Evolutionary conservation across 37 sponge, comb jelly and placozoan genomes (phyloP), one percentile per base, ranked within the genome.

Genomic region (Hexactinellida sp.): DNA sequence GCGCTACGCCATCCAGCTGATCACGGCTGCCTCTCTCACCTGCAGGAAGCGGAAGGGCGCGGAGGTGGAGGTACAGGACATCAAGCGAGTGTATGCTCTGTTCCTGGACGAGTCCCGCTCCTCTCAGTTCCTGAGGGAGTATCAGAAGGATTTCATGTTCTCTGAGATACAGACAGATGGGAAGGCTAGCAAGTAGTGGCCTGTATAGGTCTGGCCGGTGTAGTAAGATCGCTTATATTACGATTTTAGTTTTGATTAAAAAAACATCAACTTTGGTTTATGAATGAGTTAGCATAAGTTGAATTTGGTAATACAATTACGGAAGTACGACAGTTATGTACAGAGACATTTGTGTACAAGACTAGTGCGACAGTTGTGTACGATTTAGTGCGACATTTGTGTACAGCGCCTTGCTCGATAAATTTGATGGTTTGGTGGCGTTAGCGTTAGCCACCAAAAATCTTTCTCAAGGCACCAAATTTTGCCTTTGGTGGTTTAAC

Each of bases 1-100:
- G 7, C 86, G 99, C 25, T 97, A 97, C 37, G 92, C 99, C 83
- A 97, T 97, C 37, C 99, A 97, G 87, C 94, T 97, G 23, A 97
- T 97, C 85, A 97, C 95, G 23, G 92, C 92, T 13, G 94, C 99
- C 37, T 92, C 88, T 54, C 89, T 97, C 36, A 90, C 91, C 32
- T 94, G 92, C 39, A 54, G 95, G 38, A 97, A 93, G 88, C 90
- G 99, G 86, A 97, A 97, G 92, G 94, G 92, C 37, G 86, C 91
- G 37, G 95, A 97, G 87, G 99, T 97, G 0, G 88, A 89, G n/a
- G 93, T 97, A 19, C 94, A 95, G 85, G 99, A 97, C 89, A 92
- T 97, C 28, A 97, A 95, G 91, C 39, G 94, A 0, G 95, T 95
- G 10, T 97, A 97, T 82, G 92, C 94, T 0, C 89, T 93, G 37